Base-by-base conservation (phyloP, 2,113 vertebrate species). In the Glareola pratincola region DNA sequence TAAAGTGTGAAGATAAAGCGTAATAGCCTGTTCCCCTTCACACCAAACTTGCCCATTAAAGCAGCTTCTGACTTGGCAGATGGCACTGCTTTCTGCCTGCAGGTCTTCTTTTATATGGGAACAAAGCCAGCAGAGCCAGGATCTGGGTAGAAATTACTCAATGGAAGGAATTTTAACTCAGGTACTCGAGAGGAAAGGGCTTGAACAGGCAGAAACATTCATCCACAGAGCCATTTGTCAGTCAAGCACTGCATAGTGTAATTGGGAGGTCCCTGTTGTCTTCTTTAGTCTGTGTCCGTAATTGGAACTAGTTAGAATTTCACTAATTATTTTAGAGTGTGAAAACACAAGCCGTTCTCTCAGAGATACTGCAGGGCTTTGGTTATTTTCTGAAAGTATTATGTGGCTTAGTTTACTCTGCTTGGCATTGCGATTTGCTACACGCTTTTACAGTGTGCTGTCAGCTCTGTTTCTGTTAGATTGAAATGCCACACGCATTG, bases 61-160 rank as follows among this genome's bases (percentile, higher is more conserved):
- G 74, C 51, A 92, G 80, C 69, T 90, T 85, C 94, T 94, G 83
- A 80, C 89, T 95, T 96, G 90, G 92, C 92, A 95, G 96, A 96
- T 96, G 94, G 83, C 48, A 63, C 32, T 83, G 77, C 68, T 92
- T 85, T 94, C 92, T 98, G 90, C 96, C 85, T 88, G 77, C 71
- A 90, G 94, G 80, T 90, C 96, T 94, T 92, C 64, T 93, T 93
- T 88, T 53, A 76, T 54, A 50, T 68, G 80, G 94, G 91, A 97
- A 57, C 60, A 95, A 62, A 95, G 92, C 72, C 86, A 95, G 78
- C 88, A 76, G 86, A 92, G 94, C 81, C 94, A 90, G 91, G 68
- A 47, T 94, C 77, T 92, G 94, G 93, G 59, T 73, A 81, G 77
- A 90, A 94, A 69, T 94, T 96, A 88, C 69, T 95, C 91, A 96